These are phyloP conservation scores for Lineus longissimus DNA, from an alignment of 1,140 invertebrate genomes.

Conservation along the genomic window DNA sequence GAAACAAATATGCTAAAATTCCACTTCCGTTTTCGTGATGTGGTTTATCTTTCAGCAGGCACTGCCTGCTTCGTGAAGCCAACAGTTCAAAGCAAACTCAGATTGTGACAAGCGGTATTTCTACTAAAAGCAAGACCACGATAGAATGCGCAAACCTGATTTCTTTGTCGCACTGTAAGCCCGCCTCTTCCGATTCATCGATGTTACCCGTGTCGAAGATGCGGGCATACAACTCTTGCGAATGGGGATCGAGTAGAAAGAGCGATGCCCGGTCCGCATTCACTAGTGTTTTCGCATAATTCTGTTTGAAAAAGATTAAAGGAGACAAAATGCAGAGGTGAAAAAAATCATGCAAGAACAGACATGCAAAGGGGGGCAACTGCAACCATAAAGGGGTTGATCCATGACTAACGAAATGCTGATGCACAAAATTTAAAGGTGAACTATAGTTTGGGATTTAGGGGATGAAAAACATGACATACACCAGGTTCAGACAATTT, in stretches of 20 bases:
- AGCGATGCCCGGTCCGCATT: slow-evolving; percentile 76
- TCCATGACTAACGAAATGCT: too few relatives aligned
- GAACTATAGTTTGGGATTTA: too few relatives aligned
- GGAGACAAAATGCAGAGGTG: neutral
- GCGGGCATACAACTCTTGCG: slow-evolving; percentile 72
- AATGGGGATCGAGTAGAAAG: slow-evolving; percentile 70
- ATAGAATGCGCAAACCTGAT: slow-evolving; percentile 37
- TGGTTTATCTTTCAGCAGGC: too few relatives aligned
- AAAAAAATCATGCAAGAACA: slow-evolving; percentile 2
- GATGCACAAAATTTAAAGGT: too few relatives aligned
- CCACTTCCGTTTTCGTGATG: too few relatives aligned
- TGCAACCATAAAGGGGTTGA: too few relatives aligned
- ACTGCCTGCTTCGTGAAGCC: too few relatives aligned
- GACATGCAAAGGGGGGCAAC: too few relatives aligned
- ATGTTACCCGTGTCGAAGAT: slow-evolving; percentile 66
- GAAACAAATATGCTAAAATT: too few relatives aligned
- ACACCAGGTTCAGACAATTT: too few relatives aligned
- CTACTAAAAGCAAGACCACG: neutral
- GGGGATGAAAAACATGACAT: too few relatives aligned
- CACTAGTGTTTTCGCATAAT: slow-evolving; percentile 61
- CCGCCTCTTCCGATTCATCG: slow-evolving; percentile 21
- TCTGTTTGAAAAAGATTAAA: slow-evolving; percentile 28
- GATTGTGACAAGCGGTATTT: neutral
- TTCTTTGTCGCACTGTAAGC: slow-evolving; percentile 33
- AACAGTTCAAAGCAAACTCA: too few relatives aligned